Evolutionary conservation across 2,797 vertebrate genomes (phyloP).

Genomic region (Phoxinus dragarum): DNA sequence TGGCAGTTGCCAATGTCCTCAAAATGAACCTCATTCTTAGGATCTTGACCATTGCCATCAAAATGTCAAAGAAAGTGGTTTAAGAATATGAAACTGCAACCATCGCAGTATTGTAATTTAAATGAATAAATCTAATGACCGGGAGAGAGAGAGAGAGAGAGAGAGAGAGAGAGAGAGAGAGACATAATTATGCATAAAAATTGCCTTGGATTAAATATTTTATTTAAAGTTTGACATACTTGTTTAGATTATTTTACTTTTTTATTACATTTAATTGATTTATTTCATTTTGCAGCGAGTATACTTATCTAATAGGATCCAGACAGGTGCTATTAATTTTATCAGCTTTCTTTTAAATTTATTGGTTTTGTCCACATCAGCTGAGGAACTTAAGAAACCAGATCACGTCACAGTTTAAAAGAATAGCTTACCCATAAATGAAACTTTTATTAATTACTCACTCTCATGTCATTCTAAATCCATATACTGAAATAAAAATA

Average conservation of each 20-base stretch:
- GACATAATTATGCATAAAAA: neutral
- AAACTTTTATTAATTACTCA: neutral
- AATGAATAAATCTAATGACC: neutral
- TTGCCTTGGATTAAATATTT: slow-evolving; percentile 33
- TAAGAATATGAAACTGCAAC: slow-evolving; percentile 10
- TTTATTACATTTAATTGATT: neutral
- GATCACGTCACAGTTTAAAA: neutral
- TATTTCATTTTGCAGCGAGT: neutral
- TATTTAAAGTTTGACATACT: neutral
- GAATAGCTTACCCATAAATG: neutral
- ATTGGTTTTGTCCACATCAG: neutral
- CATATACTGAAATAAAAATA: neutral
- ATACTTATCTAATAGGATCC: neutral
- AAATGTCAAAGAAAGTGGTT: slow-evolving; percentile 1
- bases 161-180: slow-evolving; percentile 26
- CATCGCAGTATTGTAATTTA: slow-evolving; percentile 10
- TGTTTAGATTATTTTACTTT: neutral
- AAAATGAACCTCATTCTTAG: neutral
- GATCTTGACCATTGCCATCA: neutral
- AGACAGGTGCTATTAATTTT: neutral
- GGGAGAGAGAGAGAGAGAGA: slow-evolving; percentile 33
- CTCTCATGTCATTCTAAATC: slow-evolving; percentile 1
- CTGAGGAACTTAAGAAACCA: slow-evolving; percentile 1
- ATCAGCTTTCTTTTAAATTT: neutral
- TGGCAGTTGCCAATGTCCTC: slow-evolving; percentile 2